phyloP scores from a whole-genome alignment of 2,113 vertebrate genomes.

The Labeo rohita region DNA sequence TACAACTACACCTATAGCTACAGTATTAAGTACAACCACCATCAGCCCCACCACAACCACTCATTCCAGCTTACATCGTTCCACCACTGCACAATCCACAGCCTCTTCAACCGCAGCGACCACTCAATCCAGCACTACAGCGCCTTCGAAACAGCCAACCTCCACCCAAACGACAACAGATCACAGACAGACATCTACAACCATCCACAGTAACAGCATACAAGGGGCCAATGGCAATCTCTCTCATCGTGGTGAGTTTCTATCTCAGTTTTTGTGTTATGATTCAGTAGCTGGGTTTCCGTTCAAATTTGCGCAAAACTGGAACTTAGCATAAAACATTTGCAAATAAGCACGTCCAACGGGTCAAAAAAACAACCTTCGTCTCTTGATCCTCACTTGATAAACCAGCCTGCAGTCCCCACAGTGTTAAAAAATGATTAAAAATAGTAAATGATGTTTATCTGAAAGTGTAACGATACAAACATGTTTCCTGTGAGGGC shows the following conservation, averaged over 20 bases:
- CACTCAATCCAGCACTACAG: conserved; percentile 46
- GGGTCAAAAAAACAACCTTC: too few relatives aligned
- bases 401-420: too few relatives aligned
- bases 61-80: conserved; percentile 26
- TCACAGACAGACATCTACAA: background rate
- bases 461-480: too few relatives aligned
- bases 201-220: conserved; percentile 68
- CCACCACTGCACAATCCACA: conserved; percentile 28
- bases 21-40: conserved; percentile 12
- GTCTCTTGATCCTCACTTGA: too few relatives aligned
- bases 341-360: too few relatives aligned
- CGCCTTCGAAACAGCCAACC: conserved; percentile 15
- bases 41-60: conserved; percentile 30
- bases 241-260: conserved; percentile 88
- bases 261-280: background rate
- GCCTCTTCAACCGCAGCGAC: conserved; percentile 23
- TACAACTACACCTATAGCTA: conserved; percentile 53
- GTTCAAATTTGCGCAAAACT: too few relatives aligned
- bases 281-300: background rate
- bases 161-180: conserved; percentile 55
- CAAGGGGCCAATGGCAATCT: conserved; percentile 87
- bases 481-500: too few relatives aligned
- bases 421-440: too few relatives aligned
- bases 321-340: too few relatives aligned
- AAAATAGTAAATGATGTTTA: too few relatives aligned